Evolutionary conservation across 1,140 invertebrate species (phyloP).

Genomic region (Drosophila rhopaloa): DNA sequence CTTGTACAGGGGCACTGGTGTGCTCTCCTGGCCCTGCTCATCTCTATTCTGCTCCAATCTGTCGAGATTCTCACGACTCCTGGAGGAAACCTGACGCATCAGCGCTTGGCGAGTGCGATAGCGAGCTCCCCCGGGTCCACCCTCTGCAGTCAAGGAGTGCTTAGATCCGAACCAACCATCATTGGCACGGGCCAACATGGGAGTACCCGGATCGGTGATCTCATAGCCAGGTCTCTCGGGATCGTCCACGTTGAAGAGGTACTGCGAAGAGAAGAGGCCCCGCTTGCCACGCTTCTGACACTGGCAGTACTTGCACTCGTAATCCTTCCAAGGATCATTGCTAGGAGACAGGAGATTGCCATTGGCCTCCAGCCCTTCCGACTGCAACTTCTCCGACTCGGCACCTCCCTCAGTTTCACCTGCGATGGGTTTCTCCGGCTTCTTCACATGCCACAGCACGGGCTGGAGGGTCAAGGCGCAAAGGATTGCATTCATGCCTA

Average conservation of each 20-base stretch:
- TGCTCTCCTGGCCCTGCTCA: not conserved
- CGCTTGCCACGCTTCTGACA: conserved; percentile 73
- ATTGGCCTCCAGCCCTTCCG: conserved; percentile 56
- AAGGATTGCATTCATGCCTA: conserved; percentile 86
- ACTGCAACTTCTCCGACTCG: conserved; percentile 17
- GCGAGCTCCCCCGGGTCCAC: conserved; percentile 71
- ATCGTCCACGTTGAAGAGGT: conserved; percentile 88
- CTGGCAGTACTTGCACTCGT: conserved; percentile 80
- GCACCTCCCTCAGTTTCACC: not conserved
- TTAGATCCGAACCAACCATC: conserved; percentile 87
- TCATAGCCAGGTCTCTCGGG: conserved; percentile 87
- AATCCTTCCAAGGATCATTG: conserved; percentile 83
- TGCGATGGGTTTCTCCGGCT: conserved; percentile 32
- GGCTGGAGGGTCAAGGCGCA: conserved; percentile 87
- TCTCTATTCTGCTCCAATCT: conserved; percentile 32
- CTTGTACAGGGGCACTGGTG: conserved; percentile 26
- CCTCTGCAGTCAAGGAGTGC: conserved; percentile 85
- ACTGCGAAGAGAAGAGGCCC: conserved; percentile 87
- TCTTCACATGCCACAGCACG: conserved; percentile 86
- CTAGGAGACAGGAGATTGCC: conserved; percentile 44
- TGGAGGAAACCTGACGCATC: conserved; percentile 80
- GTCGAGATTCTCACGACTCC: conserved; percentile 66
- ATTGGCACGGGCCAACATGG: conserved; percentile 88
- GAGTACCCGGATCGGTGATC: conserved; percentile 87
- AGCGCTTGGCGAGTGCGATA: conserved; percentile 85